Percentiles rank a stretch among this genome's conserved stretches.
phyloP scores from a whole-genome alignment of 2,113 vertebrate species.

The Gobio gobio region DNA sequence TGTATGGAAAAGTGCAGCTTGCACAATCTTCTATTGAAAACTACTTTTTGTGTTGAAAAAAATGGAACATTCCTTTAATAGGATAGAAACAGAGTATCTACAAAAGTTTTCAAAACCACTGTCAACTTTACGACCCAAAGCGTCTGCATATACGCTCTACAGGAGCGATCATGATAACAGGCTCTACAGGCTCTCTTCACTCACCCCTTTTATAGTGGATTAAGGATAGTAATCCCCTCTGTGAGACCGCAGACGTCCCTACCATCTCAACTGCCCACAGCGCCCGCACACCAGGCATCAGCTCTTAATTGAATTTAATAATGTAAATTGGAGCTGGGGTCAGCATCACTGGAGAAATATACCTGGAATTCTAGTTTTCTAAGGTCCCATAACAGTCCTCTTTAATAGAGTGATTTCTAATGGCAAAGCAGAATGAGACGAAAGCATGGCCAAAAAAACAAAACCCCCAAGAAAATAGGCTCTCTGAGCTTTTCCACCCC shows the following conservation, averaged over 20 bases:
- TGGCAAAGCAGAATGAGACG: conserved; percentile 17
- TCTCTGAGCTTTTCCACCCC: conserved; percentile 29
- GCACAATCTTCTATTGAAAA: too few relatives aligned
- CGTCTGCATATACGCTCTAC: neutral
- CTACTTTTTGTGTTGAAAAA: neutral
- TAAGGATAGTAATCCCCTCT: neutral
- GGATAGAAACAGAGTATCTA: neutral
- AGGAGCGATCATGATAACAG: neutral
- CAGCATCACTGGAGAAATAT: conserved; percentile 36
- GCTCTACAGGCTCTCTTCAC: neutral
- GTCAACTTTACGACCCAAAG: neutral
- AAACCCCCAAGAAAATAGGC: neutral
- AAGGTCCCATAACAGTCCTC: conserved; percentile 34
- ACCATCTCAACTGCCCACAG: conserved; percentile 9
- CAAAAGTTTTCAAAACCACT: neutral
- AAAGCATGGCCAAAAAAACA: neutral
- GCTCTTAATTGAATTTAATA: conserved; percentile 43
- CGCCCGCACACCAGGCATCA: neutral
- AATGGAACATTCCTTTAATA: neutral
- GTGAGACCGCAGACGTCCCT: neutral
- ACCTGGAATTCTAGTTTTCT: conserved; percentile 28
- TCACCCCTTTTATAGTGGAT: conserved; percentile 17
- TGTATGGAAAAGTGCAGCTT: neutral
- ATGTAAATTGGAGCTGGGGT: conserved; percentile 40
- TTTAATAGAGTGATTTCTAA: conserved; percentile 47